Evolutionary conservation across 2,113 vertebrate genomes (phyloP), one percentile per base, ranked within the genome.

Genomic region (Ctenomys sociabilis): DNA sequence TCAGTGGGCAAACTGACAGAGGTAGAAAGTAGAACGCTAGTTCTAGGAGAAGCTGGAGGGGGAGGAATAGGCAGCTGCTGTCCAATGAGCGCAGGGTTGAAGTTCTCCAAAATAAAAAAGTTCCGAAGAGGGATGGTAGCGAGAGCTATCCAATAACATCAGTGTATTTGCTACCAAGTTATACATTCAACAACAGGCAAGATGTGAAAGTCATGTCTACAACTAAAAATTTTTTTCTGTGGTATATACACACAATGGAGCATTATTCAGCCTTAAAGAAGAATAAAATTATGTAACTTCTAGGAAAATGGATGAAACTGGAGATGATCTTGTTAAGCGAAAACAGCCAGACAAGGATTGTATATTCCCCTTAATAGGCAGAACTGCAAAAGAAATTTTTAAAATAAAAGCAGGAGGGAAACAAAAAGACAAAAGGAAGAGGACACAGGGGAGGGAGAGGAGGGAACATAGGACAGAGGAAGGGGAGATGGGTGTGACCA

Each of bases 61-160:
- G 14, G 13, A 17, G n/a, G 14, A 13, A 28, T 4, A 7, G 28
- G 7, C 6, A 26, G 12, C 12, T n/a, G 7, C 0, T 43, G 19
- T 72, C 63, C 32, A 63, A 13, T 22, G 26, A 45, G 24, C 6
- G n/a, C 2, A 84, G 45, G 32, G 30, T 40, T 86, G 63, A 57
- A 75, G 28, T 43, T 84, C 17, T 85, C 5, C 49, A 88, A 93
- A 59, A 93, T 43, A 35, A 59, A 64, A 78, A 85, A 1, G 0
- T 64, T 54, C 43, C 85, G 68, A 43, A 43, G 19, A 16, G 40
- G 12, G 28, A 63, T 1, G 0, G 14, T 8, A 24, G 7, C 32
- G 19, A 30, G 35, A 24, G 45, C 10, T 68, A 10, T 4, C 52
- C 16, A 40, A 12, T 35, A 54, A 4, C 26, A 37, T 13, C 17